phyloP scores from a whole-genome alignment of 2,797 vertebrate genomes.

The Anniella stebbinsi region DNA sequence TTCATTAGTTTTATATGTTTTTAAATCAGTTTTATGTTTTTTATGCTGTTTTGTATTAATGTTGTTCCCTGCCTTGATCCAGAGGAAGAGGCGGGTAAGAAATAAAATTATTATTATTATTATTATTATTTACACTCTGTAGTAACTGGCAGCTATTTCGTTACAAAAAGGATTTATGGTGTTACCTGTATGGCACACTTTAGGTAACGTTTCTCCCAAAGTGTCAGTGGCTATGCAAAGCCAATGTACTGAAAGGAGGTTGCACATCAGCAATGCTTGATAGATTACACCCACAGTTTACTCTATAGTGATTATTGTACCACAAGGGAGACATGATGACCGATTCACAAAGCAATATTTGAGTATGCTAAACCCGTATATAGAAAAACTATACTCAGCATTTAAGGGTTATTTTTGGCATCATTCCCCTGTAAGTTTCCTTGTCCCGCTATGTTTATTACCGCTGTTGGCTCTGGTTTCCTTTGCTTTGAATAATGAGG shows the following conservation, averaged over 20 bases:
- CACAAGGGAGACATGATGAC: background rate
- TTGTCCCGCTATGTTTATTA: background rate
- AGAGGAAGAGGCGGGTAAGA: too few relatives aligned
- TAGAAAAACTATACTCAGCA: background rate
- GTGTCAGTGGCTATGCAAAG: background rate
- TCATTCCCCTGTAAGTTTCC: background rate
- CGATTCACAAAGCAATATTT: background rate
- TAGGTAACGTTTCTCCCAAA: background rate
- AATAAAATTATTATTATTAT: too few relatives aligned
- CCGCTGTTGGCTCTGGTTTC: background rate
- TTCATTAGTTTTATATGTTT: too few relatives aligned
- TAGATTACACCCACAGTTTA: background rate
- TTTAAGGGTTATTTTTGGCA: slow-evolving; percentile 2
- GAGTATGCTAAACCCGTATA: background rate
- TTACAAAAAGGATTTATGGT: background rate
- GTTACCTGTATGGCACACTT: background rate
- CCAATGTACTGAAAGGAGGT: background rate
- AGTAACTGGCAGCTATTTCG: background rate
- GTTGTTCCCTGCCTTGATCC: too few relatives aligned
- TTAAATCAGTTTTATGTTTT: too few relatives aligned
- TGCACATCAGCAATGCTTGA: background rate
- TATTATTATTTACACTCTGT: background rate
- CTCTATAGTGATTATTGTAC: background rate
- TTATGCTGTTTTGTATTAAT: too few relatives aligned
- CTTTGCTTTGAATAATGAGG: background rate